These are phyloP conservation scores for Mus pahari DNA, from an alignment of 2,113 vertebrate genomes.

Conservation along the genomic window DNA sequence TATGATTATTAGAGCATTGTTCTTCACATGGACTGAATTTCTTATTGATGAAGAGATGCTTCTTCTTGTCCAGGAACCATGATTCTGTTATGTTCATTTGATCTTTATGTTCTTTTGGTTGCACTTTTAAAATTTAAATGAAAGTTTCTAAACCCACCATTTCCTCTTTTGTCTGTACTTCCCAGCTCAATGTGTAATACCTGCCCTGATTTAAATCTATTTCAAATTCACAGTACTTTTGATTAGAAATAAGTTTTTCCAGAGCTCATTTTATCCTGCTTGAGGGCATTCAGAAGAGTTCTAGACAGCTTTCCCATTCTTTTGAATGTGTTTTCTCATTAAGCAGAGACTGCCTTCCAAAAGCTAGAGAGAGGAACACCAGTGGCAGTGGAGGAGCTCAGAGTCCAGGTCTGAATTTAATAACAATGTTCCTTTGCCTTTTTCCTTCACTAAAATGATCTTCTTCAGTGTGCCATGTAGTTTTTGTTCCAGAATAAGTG, in stretches of 20 bases:
- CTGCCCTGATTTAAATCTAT: slow-evolving; percentile 32
- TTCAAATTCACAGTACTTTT: slow-evolving; percentile 63
- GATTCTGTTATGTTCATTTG: slow-evolving; percentile 21
- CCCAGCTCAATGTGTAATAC: not conserved
- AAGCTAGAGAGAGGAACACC: slow-evolving; percentile 5
- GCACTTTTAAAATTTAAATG: slow-evolving; percentile 55
- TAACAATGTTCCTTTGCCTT: not conserved
- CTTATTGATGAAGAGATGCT: not conserved
- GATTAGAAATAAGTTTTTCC: slow-evolving; percentile 39
- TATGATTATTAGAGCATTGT: not conserved
- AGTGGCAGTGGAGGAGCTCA: not conserved
- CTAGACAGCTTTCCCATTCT: not conserved
- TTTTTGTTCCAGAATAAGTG: not conserved
- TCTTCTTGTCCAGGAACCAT: slow-evolving; percentile 5
- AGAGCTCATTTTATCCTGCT: not conserved
- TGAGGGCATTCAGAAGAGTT: slow-evolving; percentile 26
- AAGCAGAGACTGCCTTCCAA: not conserved
- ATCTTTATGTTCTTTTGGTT: slow-evolving; percentile 12
- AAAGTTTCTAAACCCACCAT: slow-evolving; percentile 20
- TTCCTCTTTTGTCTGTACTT: slow-evolving; percentile 9
- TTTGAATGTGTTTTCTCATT: slow-evolving; percentile 15
- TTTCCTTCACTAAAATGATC: not conserved
- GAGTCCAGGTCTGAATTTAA: slow-evolving; percentile 18
- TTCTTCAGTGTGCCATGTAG: slow-evolving; percentile 9
- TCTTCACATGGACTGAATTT: not conserved